Conservation (phyloP, 2,797 vertebrate species). For the Harpagifer antarcticus region DNA sequence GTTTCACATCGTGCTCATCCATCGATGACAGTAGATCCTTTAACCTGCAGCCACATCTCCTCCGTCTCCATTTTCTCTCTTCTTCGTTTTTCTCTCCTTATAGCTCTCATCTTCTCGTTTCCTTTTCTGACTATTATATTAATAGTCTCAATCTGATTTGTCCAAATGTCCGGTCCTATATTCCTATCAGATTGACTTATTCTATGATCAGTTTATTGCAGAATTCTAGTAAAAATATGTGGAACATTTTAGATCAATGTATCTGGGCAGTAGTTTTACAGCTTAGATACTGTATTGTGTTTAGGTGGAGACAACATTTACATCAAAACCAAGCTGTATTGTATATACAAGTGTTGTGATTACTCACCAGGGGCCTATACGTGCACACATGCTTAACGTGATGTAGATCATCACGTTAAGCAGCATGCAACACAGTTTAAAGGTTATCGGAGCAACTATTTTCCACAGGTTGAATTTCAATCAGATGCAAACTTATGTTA, state of each 20-base stretch:
- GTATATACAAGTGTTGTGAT: constrained; percentile 5
- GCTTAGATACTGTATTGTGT: background rate
- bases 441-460: constrained; percentile 6
- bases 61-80: constrained; percentile 12
- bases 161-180: background rate
- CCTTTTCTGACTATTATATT: background rate
- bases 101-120: constrained; percentile 5
- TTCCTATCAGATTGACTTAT: background rate
- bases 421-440: constrained; percentile 27
- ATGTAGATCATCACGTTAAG: constrained; percentile 50
- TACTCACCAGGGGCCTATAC: background rate
- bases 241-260: background rate
- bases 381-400: constrained; percentile 27
- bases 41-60: background rate
- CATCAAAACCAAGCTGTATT: background rate
- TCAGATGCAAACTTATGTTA: background rate
- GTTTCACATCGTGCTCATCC: constrained; percentile 15
- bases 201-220: background rate
- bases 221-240: background rate
- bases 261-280: background rate
- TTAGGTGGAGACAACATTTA: background rate
- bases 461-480: constrained; percentile 24
- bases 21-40: constrained; percentile 18
- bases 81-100: constrained; percentile 7
- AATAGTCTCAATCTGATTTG: background rate